Conservation (phyloP, 2,888 invertebrate species). For the Liopterus haemorrhoidalis region DNA sequence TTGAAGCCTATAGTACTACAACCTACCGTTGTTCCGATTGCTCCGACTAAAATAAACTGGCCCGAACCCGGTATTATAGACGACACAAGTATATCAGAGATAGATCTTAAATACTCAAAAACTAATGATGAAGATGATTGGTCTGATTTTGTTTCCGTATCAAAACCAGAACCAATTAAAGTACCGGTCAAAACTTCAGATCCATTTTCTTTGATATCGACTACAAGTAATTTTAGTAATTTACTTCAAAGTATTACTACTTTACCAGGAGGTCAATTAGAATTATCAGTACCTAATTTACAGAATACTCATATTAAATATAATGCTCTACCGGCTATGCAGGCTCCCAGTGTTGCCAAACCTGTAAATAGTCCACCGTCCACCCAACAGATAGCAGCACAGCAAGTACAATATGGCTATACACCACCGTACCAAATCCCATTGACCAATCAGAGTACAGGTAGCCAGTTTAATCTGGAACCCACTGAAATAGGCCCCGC, state of each 20-base stretch:
- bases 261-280: conserved; percentile 5
- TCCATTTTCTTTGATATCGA: not conserved
- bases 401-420: conserved; percentile 12
- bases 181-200: not conserved
- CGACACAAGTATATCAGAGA: conserved; percentile 28
- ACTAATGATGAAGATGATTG: conserved; percentile 52
- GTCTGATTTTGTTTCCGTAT: conserved; percentile 56
- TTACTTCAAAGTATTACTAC: not conserved
- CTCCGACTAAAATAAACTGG: conserved; percentile 55
- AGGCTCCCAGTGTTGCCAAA: conserved; percentile 12
- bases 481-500: conserved; percentile 12
- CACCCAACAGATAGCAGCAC: conserved; percentile 6
- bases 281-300: conserved; percentile 17
- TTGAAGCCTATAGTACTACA: conserved; percentile 34
- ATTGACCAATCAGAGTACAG: conserved; percentile 13
- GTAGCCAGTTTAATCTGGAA: conserved; percentile 10
- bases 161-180: conserved; percentile 24
- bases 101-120: conserved; percentile 11
- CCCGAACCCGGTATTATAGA: conserved; percentile 53
- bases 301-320: conserved; percentile 15
- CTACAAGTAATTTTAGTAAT: conserved; percentile 2
- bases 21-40: conserved; percentile 37
- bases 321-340: conserved; percentile 8
- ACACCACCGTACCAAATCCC: conserved; percentile 20
- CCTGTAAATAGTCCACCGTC: conserved; percentile 2